phyloP scores from a whole-genome alignment of 1,140 invertebrate genomes.

The Zaprionus vittiger region DNA sequence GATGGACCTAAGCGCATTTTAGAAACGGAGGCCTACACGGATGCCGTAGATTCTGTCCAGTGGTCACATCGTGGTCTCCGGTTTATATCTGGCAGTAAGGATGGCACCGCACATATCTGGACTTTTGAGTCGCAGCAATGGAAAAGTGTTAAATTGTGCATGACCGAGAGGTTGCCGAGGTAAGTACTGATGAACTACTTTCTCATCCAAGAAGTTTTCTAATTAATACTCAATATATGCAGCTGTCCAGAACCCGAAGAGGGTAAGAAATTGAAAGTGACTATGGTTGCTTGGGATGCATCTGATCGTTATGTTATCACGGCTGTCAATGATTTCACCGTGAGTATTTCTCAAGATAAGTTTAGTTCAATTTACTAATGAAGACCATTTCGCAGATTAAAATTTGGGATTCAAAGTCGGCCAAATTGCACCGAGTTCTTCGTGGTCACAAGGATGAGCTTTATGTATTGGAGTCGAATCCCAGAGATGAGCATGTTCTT shows the following conservation, averaged over 20 bases:
- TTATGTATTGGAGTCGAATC: conserved; percentile 97
- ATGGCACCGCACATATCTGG: conserved; percentile 98
- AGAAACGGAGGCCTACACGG: conserved; percentile 95
- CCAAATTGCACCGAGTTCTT: conserved; percentile 88
- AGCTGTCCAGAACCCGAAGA: conserved; percentile 87
- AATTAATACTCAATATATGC: not conserved
- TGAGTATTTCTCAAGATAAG: conserved; percentile 33
- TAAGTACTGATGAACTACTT: conserved; percentile 68
- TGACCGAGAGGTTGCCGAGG: conserved; percentile 89
- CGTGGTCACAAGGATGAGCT: conserved; percentile 96
- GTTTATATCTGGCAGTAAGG: conserved; percentile 98
- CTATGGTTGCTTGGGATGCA: conserved; percentile 97
- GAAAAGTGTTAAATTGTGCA: conserved; percentile 91
- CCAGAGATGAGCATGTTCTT: conserved; percentile 91
- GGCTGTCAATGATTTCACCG: conserved; percentile 89
- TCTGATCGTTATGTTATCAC: conserved; percentile 96
- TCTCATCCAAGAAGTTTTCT: not conserved
- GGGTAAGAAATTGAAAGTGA: conserved; percentile 92
- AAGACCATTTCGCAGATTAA: conserved; percentile 86
- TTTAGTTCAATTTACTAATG: not conserved
- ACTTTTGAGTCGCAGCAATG: conserved; percentile 95
- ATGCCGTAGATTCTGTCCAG: conserved; percentile 97
- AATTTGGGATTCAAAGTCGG: conserved; percentile 93
- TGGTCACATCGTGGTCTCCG: conserved; percentile 94
- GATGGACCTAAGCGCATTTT: conserved; percentile 88